Percentiles rank a stretch among this genome's conserved stretches.
These are phyloP conservation scores for Herminia tarsipennalis DNA, from an alignment of 2,888 invertebrate species.

Conservation along the genomic window DNA sequence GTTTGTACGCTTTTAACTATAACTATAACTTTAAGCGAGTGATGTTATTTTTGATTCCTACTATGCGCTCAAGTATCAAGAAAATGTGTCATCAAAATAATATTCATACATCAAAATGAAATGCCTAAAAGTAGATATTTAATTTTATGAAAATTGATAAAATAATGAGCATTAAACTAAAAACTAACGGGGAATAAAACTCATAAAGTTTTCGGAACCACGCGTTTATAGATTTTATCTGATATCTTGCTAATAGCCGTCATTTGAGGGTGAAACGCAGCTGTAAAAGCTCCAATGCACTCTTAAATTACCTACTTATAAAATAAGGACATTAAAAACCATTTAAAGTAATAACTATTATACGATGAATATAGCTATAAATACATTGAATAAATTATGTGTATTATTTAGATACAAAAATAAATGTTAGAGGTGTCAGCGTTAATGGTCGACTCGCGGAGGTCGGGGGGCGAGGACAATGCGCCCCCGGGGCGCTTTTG, in stretches of 20 bases:
- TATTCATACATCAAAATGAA: too few species aligned
- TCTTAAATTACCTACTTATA: conserved; percentile 78
- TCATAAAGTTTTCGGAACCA: conserved; percentile 65
- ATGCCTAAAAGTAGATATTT: conserved; percentile 7
- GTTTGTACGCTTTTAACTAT: too few species aligned
- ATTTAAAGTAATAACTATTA: conserved; percentile 82
- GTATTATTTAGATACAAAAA: conserved; percentile 78
- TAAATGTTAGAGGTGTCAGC: conserved; percentile 79
- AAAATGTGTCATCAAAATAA: too few species aligned
- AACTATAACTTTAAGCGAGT: too few species aligned
- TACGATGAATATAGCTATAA: conserved; percentile 70
- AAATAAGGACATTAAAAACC: conserved; percentile 83
- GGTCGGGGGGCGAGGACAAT: conserved; percentile 73
- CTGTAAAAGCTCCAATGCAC: conserved; percentile 65
- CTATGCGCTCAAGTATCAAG: too few species aligned
- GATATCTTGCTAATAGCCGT: conserved; percentile 78
- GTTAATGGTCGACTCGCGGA: conserved; percentile 76
- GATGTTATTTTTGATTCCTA: too few species aligned
- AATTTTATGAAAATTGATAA: conserved; percentile 31
- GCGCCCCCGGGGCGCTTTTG: conserved; percentile 82
- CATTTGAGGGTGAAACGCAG: conserved; percentile 76
- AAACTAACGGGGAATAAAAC: conserved; percentile 44
- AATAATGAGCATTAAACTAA: conserved; percentile 45
- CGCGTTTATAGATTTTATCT: conserved; percentile 70
- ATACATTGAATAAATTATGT: conserved; percentile 78